Percentiles rank a stretch among this genome's conserved stretches.
These are phyloP conservation scores for Aphaenogaster floridana DNA, from an alignment of 1,140 invertebrate species.

Conservation along the genomic window DNA sequence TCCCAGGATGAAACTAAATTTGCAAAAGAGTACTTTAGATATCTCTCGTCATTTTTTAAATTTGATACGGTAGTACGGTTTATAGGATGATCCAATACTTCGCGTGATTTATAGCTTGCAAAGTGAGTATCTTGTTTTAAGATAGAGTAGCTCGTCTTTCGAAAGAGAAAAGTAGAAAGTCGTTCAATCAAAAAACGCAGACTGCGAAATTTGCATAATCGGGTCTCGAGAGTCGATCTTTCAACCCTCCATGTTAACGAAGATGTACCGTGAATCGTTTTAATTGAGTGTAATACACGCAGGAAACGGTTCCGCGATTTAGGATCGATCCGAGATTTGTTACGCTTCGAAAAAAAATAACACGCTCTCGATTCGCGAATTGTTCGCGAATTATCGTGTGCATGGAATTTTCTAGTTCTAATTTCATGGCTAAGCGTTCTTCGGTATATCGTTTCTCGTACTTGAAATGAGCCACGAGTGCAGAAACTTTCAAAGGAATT, in stretches of 20 bases:
- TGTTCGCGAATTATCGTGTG: slow-evolving; percentile 18
- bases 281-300: slow-evolving; percentile 32
- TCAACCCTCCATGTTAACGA: slow-evolving; percentile 14
- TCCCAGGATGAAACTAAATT: neutral
- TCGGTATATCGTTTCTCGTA: neutral
- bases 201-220: slow-evolving; percentile 2
- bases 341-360: slow-evolving; percentile 19
- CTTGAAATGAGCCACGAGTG: neutral
- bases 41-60: neutral
- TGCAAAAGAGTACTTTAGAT: neutral
- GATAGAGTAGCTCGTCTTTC: neutral
- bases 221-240: slow-evolving; percentile 4
- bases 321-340: slow-evolving; percentile 40
- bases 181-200: slow-evolving; percentile 23
- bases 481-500: neutral
- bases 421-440: neutral
- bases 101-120: neutral
- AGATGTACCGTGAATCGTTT: neutral
- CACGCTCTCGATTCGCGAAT: slow-evolving; percentile 16
- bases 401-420: slow-evolving; percentile 30
- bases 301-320: slow-evolving; percentile 34
- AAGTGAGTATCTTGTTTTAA: slow-evolving; percentile 12
- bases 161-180: neutral
- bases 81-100: neutral
- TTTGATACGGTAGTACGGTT: neutral